Base-by-base conservation (phyloP, 1,140 invertebrate genomes). In the Psix sp. region DNA sequence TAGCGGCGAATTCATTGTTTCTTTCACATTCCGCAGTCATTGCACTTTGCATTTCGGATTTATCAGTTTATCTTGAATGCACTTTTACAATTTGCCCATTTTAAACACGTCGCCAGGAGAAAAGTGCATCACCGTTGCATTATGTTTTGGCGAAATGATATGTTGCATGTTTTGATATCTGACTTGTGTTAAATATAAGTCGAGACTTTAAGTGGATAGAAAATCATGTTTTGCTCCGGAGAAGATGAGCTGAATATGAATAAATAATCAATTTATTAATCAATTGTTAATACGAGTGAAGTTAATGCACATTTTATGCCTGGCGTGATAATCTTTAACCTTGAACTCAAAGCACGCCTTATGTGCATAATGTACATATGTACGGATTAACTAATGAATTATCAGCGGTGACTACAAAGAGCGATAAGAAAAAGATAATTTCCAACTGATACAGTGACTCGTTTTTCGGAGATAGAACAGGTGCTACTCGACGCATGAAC, bases 331-430 rank as follows among this genome's bases (percentile, higher is more conserved):
- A 68, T 74, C 51, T 68, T 59, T 59, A 74, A 65, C 72, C 72
- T 74, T 74, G 72, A 74, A 68, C 65, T 68, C 72, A 70, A 65
- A 68, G n/a, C 51, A 59, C 35, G 56, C 38, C 45, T 57, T 74
- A 60, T 68, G 71, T 74, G 71, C 71, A 57, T 63, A 74, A 65
- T 59, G 68, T 72, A 72, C 59, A 65, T 65, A 72, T 59, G 68
- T 68, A 74, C 52, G 35, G 63, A 68, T 74, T 62, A 57, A 67
- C 57, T 68, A 74, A 74, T 74, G 71, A 74, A 74, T 74, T 74
- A 74, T 74, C 71, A 68, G 62, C 71, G 71, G 71, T 54, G 63
- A 57, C 71, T 74, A 74, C 71, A 74, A 74, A 74, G 71, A 74
- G 70, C n/a, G n/a, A 74, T 74, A 74, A 74, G 70, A 40, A 36